These are phyloP conservation scores for Montipora capitata DNA, from an alignment of 92 coral and sea anemone species.

Conservation along the genomic window DNA sequence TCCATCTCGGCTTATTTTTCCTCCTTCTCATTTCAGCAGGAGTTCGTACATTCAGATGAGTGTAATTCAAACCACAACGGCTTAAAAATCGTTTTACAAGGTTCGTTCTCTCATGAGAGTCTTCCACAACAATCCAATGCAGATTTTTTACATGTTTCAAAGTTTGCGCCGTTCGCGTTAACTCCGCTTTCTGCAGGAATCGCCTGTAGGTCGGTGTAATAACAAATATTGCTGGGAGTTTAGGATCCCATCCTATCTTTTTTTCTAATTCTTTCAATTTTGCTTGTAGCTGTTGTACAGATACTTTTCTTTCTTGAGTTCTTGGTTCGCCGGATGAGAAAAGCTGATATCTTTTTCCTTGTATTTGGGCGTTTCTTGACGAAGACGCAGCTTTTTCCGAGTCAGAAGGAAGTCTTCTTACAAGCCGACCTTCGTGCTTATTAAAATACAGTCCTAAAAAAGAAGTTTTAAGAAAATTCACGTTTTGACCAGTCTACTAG, in stretches of 20 bases:
- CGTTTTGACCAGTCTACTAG: not conserved
- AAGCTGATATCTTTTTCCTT: not conserved
- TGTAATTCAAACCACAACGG: constrained; percentile 75
- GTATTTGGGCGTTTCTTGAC: not conserved
- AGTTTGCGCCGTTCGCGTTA: constrained; percentile 88
- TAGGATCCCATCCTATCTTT: constrained; percentile 39
- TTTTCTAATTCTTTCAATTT: constrained; percentile 37
- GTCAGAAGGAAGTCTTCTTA: constrained; percentile 10
- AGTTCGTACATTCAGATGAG: constrained; percentile 85
- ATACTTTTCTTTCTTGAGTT: constrained; percentile 5
- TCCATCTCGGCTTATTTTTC: constrained; percentile 84
- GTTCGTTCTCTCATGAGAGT: constrained; percentile 78
- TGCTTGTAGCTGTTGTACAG: not conserved
- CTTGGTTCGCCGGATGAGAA: constrained; percentile 1
- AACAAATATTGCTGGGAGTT: constrained; percentile 86
- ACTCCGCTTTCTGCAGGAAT: constrained; percentile 91
- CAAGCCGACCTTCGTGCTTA: constrained; percentile 15
- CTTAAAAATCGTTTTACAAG: constrained; percentile 76
- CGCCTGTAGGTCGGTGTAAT: constrained; percentile 92
- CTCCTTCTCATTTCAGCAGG: constrained; percentile 77
- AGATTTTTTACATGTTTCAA: constrained; percentile 83
- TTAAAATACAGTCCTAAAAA: not conserved
- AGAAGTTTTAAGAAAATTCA: no score
- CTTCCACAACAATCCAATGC: constrained; percentile 95
- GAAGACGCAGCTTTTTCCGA: not conserved